Base-by-base conservation (phyloP, 2,888 invertebrate species). In the Iphiclides podalirius region DNA sequence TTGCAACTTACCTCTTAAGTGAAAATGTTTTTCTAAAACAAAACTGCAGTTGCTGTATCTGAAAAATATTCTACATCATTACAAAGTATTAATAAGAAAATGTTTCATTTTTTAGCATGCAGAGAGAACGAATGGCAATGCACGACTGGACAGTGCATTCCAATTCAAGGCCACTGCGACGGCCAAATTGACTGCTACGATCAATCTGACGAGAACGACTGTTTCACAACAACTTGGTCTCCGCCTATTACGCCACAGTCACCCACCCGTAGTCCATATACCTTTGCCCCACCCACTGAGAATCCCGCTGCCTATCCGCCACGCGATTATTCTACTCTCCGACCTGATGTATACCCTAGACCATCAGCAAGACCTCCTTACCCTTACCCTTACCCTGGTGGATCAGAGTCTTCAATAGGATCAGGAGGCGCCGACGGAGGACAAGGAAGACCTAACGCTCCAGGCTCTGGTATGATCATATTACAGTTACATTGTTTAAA, bases 61-160 rank as follows among this genome's bases (percentile, higher is more conserved):
- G n/a, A n/a, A n/a, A n/a, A n/a, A n/a, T n/a, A n/a, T n/a, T n/a
- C n/a, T n/a, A n/a, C n/a, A n/a, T n/a, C n/a, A n/a, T n/a, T n/a
- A n/a, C n/a, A n/a, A n/a, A n/a, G n/a, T 20, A 20, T 20, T 20
- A 4, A 20, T 20, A 4, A 3, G 20, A 6, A n/a, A 20, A 20
- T 20, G 20, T 20, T 20, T 4, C 20, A 20, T 41, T 9, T 59
- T 73, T 49, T 58, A 94, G 94, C 90, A 59, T 96, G 96, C 73
- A 73, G 78, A 7, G 58, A 74, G 1, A 89, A 91, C 61, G 90
- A 94, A 67, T 95, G 93, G 85, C 90, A 90, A 54, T 96, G 96
- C 51, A 47, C 48, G 20, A 91, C 92, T 52, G 93, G 94, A 1
- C 86, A 91, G 50, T 95, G 95, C 62, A 91, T 96, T 52, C 90